Evolutionary conservation across 2,888 invertebrate species (phyloP).

Genomic region (Meloe dianella): DNA sequence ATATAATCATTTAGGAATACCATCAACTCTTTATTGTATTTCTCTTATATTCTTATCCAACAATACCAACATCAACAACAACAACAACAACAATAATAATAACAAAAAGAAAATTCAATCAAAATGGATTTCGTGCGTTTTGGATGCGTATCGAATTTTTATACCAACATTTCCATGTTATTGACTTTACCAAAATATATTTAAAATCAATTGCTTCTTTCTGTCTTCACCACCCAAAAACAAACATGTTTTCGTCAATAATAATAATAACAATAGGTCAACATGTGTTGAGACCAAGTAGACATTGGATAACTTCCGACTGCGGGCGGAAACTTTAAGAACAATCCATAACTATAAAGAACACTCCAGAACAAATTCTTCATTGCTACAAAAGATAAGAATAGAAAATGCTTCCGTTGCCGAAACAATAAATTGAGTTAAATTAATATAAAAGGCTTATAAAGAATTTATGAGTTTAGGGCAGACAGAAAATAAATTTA

Average conservation of each 20-base stretch:
- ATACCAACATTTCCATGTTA: background rate
- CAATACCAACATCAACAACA: background rate
- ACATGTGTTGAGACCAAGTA: slow-evolving; percentile 25
- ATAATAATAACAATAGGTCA: slow-evolving; percentile 8
- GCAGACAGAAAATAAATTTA: slow-evolving; percentile 14
- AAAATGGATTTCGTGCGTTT: background rate
- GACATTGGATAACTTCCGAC: slow-evolving; percentile 47
- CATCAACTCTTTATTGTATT: background rate
- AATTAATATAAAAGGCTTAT: slow-evolving; percentile 41
- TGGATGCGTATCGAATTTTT: background rate
- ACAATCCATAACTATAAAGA: slow-evolving; percentile 48
- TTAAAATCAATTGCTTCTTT: slow-evolving; percentile 34
- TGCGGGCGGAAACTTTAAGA: slow-evolving; percentile 43
- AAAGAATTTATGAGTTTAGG: slow-evolving; percentile 32
- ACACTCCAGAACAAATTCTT: slow-evolving; percentile 44
- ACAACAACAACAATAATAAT: background rate
- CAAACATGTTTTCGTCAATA: slow-evolving; percentile 41
- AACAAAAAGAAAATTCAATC: background rate
- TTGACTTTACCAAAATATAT: slow-evolving; percentile 16
- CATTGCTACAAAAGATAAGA: slow-evolving; percentile 48
- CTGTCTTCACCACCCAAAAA: background rate
- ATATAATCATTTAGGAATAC: background rate
- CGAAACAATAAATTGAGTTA: slow-evolving; percentile 50
- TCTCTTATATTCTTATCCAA: background rate
- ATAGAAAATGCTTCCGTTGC: slow-evolving; percentile 41